Evolutionary conservation across 2,113 vertebrate species (phyloP).

Genomic region (Myotis brandtii): DNA sequence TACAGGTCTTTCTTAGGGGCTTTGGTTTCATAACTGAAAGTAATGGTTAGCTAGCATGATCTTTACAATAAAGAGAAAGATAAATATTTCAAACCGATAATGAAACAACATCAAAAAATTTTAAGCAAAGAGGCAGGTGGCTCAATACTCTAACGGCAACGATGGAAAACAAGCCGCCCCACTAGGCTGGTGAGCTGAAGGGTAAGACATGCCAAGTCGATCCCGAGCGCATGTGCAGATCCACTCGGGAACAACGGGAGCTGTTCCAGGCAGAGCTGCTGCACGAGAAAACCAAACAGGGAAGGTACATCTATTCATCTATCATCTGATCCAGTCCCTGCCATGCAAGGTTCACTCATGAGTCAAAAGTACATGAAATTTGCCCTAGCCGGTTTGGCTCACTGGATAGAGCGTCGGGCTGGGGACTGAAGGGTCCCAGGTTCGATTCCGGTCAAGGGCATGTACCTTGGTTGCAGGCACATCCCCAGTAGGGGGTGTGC

Average conservation of each 20-base stretch:
- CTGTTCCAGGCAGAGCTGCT: not conserved
- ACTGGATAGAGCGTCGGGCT: too few species aligned
- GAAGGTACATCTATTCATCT: not conserved
- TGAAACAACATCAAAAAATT: slow-evolving; percentile 11
- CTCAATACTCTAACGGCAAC: not conserved
- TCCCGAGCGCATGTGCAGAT: not conserved
- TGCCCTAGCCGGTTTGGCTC: too few species aligned
- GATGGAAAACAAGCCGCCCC: not conserved
- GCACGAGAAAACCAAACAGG: not conserved
- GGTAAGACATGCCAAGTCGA: not conserved
- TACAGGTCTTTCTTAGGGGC: not conserved
- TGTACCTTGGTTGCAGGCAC: too few species aligned
- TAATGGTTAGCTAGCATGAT: not conserved
- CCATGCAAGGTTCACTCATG: not conserved
- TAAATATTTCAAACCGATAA: slow-evolving; percentile 22
- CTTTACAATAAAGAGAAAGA: not conserved
- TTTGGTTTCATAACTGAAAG: not conserved
- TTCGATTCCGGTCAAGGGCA: too few species aligned
- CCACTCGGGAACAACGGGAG: not conserved
- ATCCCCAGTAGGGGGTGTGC: too few species aligned
- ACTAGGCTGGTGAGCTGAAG: not conserved
- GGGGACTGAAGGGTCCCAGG: too few species aligned
- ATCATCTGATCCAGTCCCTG: not conserved
- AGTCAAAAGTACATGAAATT: not conserved
- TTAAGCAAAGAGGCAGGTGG: not conserved